These are phyloP conservation scores for Acropora tenuis DNA, from an alignment of 64 coral and sea anemone genomes.

Conservation along the genomic window DNA sequence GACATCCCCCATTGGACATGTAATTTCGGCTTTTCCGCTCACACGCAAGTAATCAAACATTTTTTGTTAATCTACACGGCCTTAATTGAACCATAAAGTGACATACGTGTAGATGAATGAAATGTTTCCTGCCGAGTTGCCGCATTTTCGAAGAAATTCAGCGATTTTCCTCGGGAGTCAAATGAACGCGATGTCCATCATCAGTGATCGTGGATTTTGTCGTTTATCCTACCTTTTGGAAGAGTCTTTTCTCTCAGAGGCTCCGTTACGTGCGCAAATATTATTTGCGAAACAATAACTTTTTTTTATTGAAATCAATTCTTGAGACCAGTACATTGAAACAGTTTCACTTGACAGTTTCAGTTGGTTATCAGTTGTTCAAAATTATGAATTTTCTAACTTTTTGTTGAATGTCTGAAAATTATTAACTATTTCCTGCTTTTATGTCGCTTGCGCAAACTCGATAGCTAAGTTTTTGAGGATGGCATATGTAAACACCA, in stretches of 20 bases:
- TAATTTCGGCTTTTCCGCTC: not conserved
- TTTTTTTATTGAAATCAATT: no score
- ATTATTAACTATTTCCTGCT: not conserved
- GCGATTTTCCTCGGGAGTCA: no score
- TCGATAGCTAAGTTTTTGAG: not conserved
- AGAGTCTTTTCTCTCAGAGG: no score
- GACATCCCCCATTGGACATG: not conserved
- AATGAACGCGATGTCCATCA: no score
- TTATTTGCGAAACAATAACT: no score
- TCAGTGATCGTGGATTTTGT: no score
- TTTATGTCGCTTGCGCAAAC: not conserved
- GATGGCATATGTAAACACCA: not conserved
- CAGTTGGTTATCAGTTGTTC: not conserved
- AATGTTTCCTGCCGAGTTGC: no score
- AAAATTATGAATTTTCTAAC: not conserved
- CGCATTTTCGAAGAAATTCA: no score
- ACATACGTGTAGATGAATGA: not conserved
- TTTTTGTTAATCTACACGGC: not conserved
- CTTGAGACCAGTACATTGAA: not conserved
- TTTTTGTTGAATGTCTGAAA: not conserved
- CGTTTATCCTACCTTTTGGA: no score
- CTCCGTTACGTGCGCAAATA: no score
- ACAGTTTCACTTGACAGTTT: not conserved
- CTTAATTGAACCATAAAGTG: not conserved
- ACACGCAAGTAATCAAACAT: not conserved